Evolutionary conservation across 1,140 invertebrate genomes (phyloP).

Genomic region (Philopotamus ludificatus): DNA sequence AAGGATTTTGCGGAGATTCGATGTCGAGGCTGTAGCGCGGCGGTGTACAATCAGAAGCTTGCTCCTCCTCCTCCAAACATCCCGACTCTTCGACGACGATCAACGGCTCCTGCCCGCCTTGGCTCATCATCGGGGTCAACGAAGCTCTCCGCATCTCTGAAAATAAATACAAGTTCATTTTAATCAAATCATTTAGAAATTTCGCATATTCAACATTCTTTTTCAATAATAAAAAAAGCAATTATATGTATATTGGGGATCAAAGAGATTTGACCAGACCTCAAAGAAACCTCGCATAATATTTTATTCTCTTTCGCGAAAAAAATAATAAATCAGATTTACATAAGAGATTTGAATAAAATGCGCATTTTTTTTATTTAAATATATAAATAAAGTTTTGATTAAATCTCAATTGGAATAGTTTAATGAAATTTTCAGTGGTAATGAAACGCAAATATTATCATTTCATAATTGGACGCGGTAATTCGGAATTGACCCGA

Average conservation of each 20-base stretch:
- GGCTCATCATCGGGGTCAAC: constrained; percentile 52
- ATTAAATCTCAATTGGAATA: not conserved
- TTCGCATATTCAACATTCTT: not conserved
- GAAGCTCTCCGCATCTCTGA: constrained; percentile 53
- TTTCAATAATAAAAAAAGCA: too few species aligned
- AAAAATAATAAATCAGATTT: too few species aligned
- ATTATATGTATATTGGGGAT: constrained; percentile 10
- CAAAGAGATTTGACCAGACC: constrained; percentile 18
- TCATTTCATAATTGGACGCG: not conserved
- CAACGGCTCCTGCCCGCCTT: constrained; percentile 63
- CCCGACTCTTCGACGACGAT: constrained; percentile 78
- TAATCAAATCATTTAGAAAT: constrained; percentile 12
- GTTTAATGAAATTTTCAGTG: too few species aligned
- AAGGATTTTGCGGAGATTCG: constrained; percentile 76
- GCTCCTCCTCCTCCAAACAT: constrained; percentile 64
- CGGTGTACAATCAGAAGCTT: constrained; percentile 53
- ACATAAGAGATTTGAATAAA: not conserved
- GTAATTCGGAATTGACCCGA: not conserved
- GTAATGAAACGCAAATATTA: too few species aligned
- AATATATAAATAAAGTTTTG: not conserved
- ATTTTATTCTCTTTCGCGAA: not conserved
- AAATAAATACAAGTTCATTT: not conserved
- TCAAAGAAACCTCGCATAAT: not conserved
- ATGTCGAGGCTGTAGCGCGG: constrained; percentile 65
- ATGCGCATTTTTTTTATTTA: not conserved